Evolutionary conservation across 2,797 vertebrate genomes (phyloP), one percentile per base, ranked within the genome.

Genomic region (Pogoniulus pusillus): DNA sequence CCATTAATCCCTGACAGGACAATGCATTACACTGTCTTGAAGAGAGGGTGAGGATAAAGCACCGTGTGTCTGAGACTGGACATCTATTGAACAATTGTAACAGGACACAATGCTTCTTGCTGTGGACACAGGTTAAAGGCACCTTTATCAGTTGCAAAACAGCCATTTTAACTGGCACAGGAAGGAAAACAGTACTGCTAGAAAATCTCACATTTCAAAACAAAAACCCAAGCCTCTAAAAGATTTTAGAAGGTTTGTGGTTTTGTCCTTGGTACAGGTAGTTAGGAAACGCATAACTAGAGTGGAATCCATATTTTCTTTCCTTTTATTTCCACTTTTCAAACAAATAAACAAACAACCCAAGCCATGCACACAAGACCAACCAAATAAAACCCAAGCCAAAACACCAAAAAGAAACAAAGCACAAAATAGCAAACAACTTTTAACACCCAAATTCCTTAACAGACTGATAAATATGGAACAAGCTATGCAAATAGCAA

Each of bases 1-100:
- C 53, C 64, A 83, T 91, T 94, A 93, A 83, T 95, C 57, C 66
- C 70, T 90, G 65, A 57, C 8, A n/a, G 79, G 70, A 81, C 92
- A 92, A 78, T 65, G 34, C 59, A 81, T 87, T 93, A 65, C 65
- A 17, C 43, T 90, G 47, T 39, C 70, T 72, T 94, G 84, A 93
- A 81, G 66, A 94, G 69, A 27, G 66, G 16, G 73, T 83, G 73
- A 82, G 72, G 76, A 81, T 94, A 90, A 90, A 94, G 59, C 55
- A 91, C 87, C 82, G 72, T 90, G 90, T 95, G 85, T 85, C 63
- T 81, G 76, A 49, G 55, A 53, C 69, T 78, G 69, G 59, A 30
- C 73, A 70, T 81, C 51, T 90, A 69, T 51, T 69, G 62, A 90
- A 78, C 79, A 86, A 37, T 6, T 70, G 63, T 76, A 73, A 27